phyloP scores from a whole-genome alignment of 2,888 invertebrate genomes.

The Molorchus minor region DNA sequence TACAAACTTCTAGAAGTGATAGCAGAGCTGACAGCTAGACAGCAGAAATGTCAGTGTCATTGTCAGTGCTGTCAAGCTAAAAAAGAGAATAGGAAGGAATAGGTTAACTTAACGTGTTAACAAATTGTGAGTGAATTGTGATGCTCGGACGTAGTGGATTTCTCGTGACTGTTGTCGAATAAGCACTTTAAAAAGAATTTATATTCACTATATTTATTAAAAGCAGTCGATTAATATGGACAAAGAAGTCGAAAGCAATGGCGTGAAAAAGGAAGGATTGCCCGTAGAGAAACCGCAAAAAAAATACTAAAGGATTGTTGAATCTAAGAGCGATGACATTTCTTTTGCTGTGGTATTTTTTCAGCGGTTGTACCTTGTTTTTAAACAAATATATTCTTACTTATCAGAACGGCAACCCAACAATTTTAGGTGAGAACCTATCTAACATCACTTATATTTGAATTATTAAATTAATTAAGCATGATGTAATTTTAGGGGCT shows the following conservation, averaged over 20 bases:
- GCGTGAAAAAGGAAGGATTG: conserved; percentile 37
- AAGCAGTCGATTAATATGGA: conserved; percentile 26
- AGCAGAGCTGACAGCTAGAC: too few species aligned
- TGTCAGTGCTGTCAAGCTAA: too few species aligned
- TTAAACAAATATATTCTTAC: conserved; percentile 81
- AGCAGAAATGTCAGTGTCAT: conserved; percentile 22
- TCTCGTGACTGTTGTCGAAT: neutral
- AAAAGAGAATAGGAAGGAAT: too few species aligned
- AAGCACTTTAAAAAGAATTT: neutral
- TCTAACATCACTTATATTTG: too few species aligned
- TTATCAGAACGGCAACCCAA: conserved; percentile 76
- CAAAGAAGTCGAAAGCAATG: conserved; percentile 39
- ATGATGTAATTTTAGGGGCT: conserved; percentile 69
- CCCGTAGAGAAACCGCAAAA: conserved; percentile 30
- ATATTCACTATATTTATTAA: too few species aligned
- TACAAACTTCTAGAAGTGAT: too few species aligned
- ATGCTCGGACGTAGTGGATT: conserved; percentile 13
- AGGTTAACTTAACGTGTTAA: too few species aligned
- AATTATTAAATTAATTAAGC: too few species aligned
- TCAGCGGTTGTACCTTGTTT: conserved; percentile 80
- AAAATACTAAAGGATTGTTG: conserved; percentile 62
- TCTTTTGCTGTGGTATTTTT: conserved; percentile 77
- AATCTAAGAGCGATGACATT: conserved; percentile 70
- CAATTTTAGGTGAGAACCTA: conserved; percentile 70
- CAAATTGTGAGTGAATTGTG: conserved; percentile 20